Conservation (phyloP, 2,797 vertebrate genomes). For the Buphagus erythrorhynchus region DNA sequence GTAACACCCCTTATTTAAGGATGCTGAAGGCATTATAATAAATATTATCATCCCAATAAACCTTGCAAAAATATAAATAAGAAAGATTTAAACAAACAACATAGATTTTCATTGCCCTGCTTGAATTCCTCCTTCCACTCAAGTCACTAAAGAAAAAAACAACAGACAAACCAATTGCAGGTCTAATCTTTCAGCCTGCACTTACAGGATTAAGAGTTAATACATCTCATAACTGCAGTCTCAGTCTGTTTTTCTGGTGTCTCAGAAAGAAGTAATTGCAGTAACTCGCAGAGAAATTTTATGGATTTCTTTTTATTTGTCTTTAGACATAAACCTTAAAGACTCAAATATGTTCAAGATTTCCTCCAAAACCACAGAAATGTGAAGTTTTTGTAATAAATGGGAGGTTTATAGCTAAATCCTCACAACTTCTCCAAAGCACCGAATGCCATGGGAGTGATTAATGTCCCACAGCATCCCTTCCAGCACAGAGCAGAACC, state of each 20-base stretch:
- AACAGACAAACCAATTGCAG: not conserved
- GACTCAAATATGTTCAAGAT: not conserved
- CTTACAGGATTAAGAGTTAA: constrained; percentile 9
- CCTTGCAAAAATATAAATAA: not conserved
- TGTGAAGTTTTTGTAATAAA: not conserved
- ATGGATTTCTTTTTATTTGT: constrained; percentile 20
- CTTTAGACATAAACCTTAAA: not conserved
- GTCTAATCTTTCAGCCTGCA: not conserved
- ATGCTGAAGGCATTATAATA: not conserved
- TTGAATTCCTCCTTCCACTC: not conserved
- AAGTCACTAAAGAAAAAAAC: not conserved
- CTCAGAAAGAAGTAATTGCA: not conserved
- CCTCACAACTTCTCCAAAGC: not conserved
- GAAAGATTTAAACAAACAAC: not conserved
- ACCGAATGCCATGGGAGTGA: not conserved
- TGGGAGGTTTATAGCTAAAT: not conserved
- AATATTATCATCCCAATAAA: not conserved
- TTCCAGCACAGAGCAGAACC: not conserved
- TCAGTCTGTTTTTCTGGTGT: not conserved
- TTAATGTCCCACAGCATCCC: not conserved
- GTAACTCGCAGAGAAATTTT: constrained; percentile 15
- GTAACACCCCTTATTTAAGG: not conserved
- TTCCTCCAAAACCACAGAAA: not conserved
- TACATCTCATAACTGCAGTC: not conserved
- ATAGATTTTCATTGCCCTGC: not conserved